Base-by-base conservation (phyloP, 1,140 invertebrate species). In the Eupristina koningsbergeri region DNA sequence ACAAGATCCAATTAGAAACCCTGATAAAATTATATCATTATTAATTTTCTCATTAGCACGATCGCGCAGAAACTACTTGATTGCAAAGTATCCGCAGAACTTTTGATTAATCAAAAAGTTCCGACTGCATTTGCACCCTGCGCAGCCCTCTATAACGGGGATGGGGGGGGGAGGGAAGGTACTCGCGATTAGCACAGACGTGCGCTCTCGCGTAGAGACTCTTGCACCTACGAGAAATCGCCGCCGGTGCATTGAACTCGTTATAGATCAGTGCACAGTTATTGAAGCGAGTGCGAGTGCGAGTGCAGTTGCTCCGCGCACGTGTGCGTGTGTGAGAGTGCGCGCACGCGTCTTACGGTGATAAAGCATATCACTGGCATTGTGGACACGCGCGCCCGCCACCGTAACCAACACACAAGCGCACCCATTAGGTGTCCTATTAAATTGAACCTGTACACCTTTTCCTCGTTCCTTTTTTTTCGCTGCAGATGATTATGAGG, bases 251-350 rank as follows among this genome's bases (percentile, higher is more conserved):
- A 79, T 84, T 84, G 76, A 84, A 84, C 82, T 67, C 81, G 81
- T 78, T 83, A 83, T 83, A 83, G 81, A 83, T 83, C 74, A 73
- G 81, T 78, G 81, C 81, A 78, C 81, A 83, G 81, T 83, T 83
- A 78, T 78, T 61, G 64, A 47, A 50, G 64, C 34, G 76, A 67
- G 50, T 13, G 67, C 45, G 53, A 36, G 26, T 36, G 58, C 58
- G 31, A 13, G 13, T 63, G 47, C 73, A 53, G 53, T n/a, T 2
- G 31, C 26, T 26, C 17, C 39, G 61, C 53, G 36, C 3, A 53
- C 50, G 36, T 3, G 75, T 34, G 53, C 76, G 34, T 22, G 22
- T 3, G 9, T 13, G 13, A 31, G 19, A 1, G 34, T 39, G 34
- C 13, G 53, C n/a, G 19, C 45, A 47, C 15, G 39, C 31, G 45